A percentile compares a stretch with the other conserved stretches of the same genome.
phyloP scores from a whole-genome alignment of 2,888 invertebrate species.

The Drosophila kokeensis region DNA sequence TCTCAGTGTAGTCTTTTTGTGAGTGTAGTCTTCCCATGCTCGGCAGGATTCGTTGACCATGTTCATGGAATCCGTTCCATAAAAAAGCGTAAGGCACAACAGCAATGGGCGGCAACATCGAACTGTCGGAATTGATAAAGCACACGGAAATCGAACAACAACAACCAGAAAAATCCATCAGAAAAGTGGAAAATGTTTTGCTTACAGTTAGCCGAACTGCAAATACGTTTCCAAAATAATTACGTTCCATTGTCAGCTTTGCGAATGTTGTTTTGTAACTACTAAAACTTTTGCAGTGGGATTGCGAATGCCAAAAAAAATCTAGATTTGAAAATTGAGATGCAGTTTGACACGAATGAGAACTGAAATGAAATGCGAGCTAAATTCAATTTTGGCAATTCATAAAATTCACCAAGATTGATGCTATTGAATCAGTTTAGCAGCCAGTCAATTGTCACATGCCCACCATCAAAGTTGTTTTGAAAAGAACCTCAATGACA shows the following conservation, averaged over 20 bases:
- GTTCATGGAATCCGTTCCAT: neutral
- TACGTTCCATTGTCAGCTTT: too few species aligned
- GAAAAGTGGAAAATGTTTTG: neutral
- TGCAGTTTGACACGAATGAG: too few species aligned
- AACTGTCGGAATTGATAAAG: conserved; percentile 33
- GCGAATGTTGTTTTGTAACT: too few species aligned
- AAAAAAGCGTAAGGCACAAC: conserved; percentile 20
- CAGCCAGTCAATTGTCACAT: neutral
- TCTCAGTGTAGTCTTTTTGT: neutral
- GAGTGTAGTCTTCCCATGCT: neutral
- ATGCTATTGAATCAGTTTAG: neutral
- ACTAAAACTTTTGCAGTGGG: neutral
- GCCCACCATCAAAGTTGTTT: neutral
- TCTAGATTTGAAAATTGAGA: neutral
- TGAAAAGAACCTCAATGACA: conserved; percentile 24
- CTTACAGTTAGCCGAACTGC: conserved; percentile 2
- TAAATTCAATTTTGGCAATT: neutral
- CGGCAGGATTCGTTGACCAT: neutral
- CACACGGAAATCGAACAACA: conserved; percentile 41
- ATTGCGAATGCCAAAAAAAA: neutral
- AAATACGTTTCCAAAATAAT: conserved; percentile 2
- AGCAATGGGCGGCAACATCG: conserved; percentile 35
- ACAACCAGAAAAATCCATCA: conserved; percentile 21
- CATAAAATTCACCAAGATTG: neutral
- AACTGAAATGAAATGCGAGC: neutral